Percentiles rank a stretch among this genome's conserved stretches.
Evolutionary conservation across 92 coral and sea anemone species (phyloP).

Genomic region (Diadumene lineata): DNA sequence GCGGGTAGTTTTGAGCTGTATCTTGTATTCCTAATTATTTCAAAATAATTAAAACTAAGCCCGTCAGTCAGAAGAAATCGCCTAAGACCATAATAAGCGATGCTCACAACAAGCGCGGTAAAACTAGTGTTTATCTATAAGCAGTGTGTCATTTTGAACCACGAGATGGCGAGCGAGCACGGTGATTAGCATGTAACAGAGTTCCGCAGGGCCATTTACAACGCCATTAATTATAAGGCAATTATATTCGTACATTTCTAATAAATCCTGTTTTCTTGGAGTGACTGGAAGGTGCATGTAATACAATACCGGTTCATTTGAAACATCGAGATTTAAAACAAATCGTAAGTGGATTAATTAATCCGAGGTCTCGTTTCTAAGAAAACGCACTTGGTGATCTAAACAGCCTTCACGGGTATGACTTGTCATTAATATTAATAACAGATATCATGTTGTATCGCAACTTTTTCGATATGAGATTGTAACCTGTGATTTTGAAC

Average conservation of each 20-base stretch:
- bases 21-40: not conserved
- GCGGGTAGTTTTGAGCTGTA: not conserved
- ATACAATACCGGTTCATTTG: not conserved
- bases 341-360: not conserved
- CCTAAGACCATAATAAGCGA: not conserved
- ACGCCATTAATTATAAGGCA: not conserved
- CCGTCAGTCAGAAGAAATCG: not conserved
- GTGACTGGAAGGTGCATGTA: not conserved
- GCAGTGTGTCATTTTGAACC: too few species aligned
- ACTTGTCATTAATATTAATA: not conserved
- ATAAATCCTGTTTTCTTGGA: not conserved
- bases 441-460: not conserved
- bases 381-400: not conserved
- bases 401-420: not conserved
- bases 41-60: not conserved
- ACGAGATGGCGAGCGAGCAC: too few species aligned
- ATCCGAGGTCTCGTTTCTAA: not conserved
- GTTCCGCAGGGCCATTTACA: not conserved
- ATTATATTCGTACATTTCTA: not conserved
- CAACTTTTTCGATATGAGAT: too few species aligned
- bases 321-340: too few species aligned
- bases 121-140: too few species aligned
- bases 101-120: too few species aligned
- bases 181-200: not conserved
- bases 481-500: too few species aligned